phyloP scores from a whole-genome alignment of 2,888 invertebrate species.

The Watsonalla cultraria region DNA sequence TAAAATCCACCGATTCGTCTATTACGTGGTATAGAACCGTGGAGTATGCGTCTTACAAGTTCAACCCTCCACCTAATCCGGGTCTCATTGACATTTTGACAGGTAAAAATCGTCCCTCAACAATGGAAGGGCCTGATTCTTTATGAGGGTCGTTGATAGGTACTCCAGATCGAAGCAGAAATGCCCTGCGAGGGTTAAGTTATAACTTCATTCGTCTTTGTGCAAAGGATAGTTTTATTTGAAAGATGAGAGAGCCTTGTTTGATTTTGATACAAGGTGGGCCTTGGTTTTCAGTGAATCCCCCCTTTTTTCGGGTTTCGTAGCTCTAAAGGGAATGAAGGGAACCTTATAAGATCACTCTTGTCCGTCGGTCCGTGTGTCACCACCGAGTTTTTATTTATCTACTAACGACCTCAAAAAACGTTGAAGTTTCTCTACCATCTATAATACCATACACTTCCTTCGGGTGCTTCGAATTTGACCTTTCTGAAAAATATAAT shows the following conservation, averaged over 20 bases:
- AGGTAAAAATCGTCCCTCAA: conserved; percentile 39
- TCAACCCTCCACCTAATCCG: conserved; percentile 35
- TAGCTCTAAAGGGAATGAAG: too few species aligned
- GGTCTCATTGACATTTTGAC: conserved; percentile 37
- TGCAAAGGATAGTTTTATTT: not conserved
- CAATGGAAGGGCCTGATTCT: conserved; percentile 36
- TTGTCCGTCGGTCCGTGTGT: too few species aligned
- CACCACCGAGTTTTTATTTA: too few species aligned
- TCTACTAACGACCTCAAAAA: too few species aligned
- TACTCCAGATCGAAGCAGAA: conserved; percentile 20
- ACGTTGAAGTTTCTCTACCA: too few species aligned
- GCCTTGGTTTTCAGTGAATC: too few species aligned
- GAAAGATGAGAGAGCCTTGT: not conserved
- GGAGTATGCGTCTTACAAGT: not conserved
- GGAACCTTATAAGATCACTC: too few species aligned
- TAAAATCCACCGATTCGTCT: not conserved
- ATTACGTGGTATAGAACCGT: not conserved
- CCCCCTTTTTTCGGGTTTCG: too few species aligned
- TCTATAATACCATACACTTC: too few species aligned
- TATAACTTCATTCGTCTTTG: not conserved
- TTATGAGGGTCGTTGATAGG: conserved; percentile 39
- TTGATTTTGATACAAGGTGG: too few species aligned
- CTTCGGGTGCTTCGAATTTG: too few species aligned
- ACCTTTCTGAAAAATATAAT: too few species aligned
- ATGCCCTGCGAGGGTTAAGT: conserved; percentile 19